Conservation (phyloP, 2,888 invertebrate genomes). For the Nemotelus nigrinus region DNA sequence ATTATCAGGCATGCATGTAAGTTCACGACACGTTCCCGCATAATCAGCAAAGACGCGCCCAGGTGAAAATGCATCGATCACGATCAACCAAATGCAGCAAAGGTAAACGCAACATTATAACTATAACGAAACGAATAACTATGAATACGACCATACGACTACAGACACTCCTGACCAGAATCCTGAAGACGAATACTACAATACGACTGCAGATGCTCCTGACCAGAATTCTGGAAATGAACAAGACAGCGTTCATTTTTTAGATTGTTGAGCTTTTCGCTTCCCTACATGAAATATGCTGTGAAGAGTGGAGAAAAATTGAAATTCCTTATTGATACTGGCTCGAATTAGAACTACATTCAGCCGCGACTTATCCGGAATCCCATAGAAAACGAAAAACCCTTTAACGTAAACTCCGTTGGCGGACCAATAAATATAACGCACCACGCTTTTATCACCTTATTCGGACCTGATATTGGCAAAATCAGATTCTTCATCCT, state of each 20-base stretch:
- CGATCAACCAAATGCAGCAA: too few relatives aligned
- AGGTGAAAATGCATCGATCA: too few relatives aligned
- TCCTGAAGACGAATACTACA: background rate
- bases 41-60: too few relatives aligned
- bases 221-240: background rate
- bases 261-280: background rate
- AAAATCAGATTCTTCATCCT: conserved; percentile 29
- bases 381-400: background rate
- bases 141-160: too few relatives aligned
- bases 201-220: background rate
- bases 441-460: too few relatives aligned
- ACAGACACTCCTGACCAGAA: too few relatives aligned
- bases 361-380: background rate
- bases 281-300: conserved; percentile 7
- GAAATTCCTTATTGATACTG: conserved; percentile 19
- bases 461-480: background rate
- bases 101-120: too few relatives aligned
- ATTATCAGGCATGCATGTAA: too few relatives aligned
- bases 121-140: too few relatives aligned
- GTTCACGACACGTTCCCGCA: too few relatives aligned
- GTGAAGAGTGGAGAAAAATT: conserved; percentile 16
- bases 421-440: background rate
- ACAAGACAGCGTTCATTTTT: conserved; percentile 15
- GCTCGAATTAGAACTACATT: conserved; percentile 12
- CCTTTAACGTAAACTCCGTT: background rate